These are phyloP conservation scores for Campoplex capitator DNA, from an alignment of 2,888 invertebrate genomes.

Conservation along the genomic window DNA sequence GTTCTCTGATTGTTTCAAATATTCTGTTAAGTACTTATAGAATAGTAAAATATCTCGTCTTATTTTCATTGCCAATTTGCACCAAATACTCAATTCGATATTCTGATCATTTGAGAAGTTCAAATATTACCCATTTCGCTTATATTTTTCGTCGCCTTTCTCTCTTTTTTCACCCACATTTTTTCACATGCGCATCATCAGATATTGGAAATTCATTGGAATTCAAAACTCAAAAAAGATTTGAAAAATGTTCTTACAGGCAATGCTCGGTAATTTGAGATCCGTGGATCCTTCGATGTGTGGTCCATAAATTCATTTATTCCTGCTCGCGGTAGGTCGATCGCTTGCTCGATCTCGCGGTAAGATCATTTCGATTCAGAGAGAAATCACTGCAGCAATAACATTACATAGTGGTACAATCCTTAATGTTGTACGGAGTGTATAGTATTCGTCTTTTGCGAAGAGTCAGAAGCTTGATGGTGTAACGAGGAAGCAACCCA, in stretches of 20 bases:
- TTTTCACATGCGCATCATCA: not conserved
- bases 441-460: not conserved
- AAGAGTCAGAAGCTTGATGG: constrained; percentile 5
- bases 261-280: constrained; percentile 8
- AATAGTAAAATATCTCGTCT: too few relatives aligned
- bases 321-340: constrained; percentile 39
- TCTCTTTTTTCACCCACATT: not conserved
- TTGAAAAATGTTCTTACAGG: not conserved
- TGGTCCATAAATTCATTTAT: constrained; percentile 36
- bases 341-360: constrained; percentile 43
- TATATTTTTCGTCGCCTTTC: not conserved
- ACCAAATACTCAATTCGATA: too few relatives aligned
- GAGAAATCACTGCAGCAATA: constrained; percentile 40
- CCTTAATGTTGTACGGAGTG: constrained; percentile 5
- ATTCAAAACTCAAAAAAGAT: not conserved
- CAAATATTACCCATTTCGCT: not conserved
- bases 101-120: not conserved
- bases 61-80: too few relatives aligned
- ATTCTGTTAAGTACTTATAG: too few relatives aligned
- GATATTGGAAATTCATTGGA: not conserved
- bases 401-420: constrained; percentile 31
- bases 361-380: constrained; percentile 25
- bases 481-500: constrained; percentile 41
- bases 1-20: too few relatives aligned
- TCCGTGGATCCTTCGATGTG: constrained; percentile 10